Base-by-base conservation (phyloP, 1,140 invertebrate species). In the Drosophila sproati region DNA sequence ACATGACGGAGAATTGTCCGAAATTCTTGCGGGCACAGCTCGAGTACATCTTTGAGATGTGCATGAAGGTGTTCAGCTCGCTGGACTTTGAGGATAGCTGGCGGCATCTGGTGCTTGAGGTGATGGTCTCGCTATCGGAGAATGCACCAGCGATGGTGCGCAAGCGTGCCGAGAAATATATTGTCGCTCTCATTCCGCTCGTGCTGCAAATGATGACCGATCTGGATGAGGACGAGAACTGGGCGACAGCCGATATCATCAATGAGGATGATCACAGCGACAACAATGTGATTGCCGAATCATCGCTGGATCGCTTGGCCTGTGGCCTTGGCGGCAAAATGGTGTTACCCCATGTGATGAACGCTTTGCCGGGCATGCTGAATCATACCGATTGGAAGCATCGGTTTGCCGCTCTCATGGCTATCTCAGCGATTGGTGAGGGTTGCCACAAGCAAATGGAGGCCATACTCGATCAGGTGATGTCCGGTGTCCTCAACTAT, bases 391-490 rank as follows among this genome's bases (percentile, higher is more conserved):
- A 97, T 90, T 98, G 97, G 96, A 96, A 96, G 80, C 95, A 96
- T 72, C 94, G 98, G 31, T 97, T 99, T 93, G 98, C 98, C 54
- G 99, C 98, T 10, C 94, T 99, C 20, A 99, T 99, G 98, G 98
- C 99, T 3, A 96, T 99, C 29, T 99, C 98, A 8, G 98, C 98
- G 5, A 97, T 99, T 62, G 99, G 99, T 0, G 99, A 99, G 94
- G 99, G 99, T 10, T 99, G 98, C 89, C 97, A 98, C 91, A 98
- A 98, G 92, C 98, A 99, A 93, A 99, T 99, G 99, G 98, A 99
- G 93, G 93, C 95, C 45, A 96, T 99, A 93, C 94, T 99, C 3
- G 95, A 95, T 61, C 96, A 98, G 93, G 97, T 99, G 59, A 96
- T 99, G 92, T 95, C 97, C 63, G 97, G 96, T 35, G 96, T 99